These are phyloP conservation scores for Leptoclinus maculatus DNA, from an alignment of 2,797 vertebrate genomes.

Conservation along the genomic window DNA sequence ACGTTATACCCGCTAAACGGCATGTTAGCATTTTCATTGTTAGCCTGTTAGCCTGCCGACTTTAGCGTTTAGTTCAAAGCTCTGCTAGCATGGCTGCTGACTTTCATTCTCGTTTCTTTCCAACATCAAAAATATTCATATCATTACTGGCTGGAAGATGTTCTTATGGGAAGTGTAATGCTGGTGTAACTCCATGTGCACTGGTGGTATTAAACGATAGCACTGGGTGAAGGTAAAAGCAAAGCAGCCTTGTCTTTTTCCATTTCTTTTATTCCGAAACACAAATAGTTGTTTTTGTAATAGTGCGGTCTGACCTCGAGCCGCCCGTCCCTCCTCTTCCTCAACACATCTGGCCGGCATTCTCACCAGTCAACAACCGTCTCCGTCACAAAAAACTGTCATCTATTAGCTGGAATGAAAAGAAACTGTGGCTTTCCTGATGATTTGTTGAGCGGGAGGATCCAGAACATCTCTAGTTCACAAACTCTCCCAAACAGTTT, in stretches of 20 bases:
- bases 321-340: slow-evolving; percentile 53
- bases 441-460: slow-evolving; percentile 66
- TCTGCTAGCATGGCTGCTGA: background rate
- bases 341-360: slow-evolving; percentile 70
- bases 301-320: slow-evolving; percentile 43
- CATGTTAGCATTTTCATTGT: background rate
- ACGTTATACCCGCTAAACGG: background rate
- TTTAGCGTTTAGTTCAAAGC: background rate
- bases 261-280: slow-evolving; percentile 11
- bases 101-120: background rate
- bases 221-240: background rate
- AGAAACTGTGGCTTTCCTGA: slow-evolving; percentile 49
- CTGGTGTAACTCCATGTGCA: background rate
- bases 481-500: slow-evolving; percentile 31
- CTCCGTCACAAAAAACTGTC: slow-evolving; percentile 65
- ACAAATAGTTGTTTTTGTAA: slow-evolving; percentile 30
- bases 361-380: slow-evolving; percentile 47
- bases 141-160: too few species aligned
- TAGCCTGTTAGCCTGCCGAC: background rate
- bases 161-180: background rate
- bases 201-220: background rate
- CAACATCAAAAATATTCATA: background rate
- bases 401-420: slow-evolving; percentile 54
- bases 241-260: too few species aligned
- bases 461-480: slow-evolving; percentile 51